Conservation (phyloP, 2,888 invertebrate species). For the Trissonchulus latispiculum region DNA sequence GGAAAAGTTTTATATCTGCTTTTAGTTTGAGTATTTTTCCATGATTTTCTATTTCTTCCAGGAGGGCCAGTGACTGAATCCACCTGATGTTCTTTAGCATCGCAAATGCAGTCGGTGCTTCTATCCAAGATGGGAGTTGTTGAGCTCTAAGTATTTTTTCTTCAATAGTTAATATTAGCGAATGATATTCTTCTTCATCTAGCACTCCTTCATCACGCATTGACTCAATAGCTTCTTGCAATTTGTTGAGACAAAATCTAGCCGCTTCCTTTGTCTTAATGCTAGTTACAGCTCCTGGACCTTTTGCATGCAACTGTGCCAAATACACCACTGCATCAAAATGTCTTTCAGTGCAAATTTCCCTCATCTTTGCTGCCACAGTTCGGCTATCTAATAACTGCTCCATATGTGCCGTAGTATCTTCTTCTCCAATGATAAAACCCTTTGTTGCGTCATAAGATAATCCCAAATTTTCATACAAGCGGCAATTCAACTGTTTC, state of each 20-base stretch:
- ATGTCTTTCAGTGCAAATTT: conserved; percentile 23
- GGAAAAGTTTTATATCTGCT: no score
- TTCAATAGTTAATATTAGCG: neutral
- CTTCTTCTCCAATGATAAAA: conserved; percentile 56
- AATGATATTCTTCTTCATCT: conserved; percentile 51
- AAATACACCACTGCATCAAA: conserved; percentile 26
- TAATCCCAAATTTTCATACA: no score
- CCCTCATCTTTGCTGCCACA: conserved; percentile 38
- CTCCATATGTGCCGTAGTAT: conserved; percentile 53
- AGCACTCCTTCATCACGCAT: conserved; percentile 55
- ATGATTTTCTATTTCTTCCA: neutral
- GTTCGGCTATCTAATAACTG: conserved; percentile 48
- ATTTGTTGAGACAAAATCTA: conserved; percentile 54
- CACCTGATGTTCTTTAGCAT: neutral
- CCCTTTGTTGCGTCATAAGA: conserved; percentile 59
- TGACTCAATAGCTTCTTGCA: conserved; percentile 52
- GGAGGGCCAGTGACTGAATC: neutral
- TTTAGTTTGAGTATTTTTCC: neutral
- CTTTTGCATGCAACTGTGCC: conserved; percentile 51
- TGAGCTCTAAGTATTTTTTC: neutral
- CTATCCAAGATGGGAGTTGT: neutral
- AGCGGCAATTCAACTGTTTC: no score
- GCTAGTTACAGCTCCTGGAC: conserved; percentile 57
- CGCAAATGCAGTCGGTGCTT: neutral
- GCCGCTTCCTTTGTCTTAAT: conserved; percentile 58